Conservation (phyloP, 2,113 vertebrate species). For the Chaetodon auriga region DNA sequence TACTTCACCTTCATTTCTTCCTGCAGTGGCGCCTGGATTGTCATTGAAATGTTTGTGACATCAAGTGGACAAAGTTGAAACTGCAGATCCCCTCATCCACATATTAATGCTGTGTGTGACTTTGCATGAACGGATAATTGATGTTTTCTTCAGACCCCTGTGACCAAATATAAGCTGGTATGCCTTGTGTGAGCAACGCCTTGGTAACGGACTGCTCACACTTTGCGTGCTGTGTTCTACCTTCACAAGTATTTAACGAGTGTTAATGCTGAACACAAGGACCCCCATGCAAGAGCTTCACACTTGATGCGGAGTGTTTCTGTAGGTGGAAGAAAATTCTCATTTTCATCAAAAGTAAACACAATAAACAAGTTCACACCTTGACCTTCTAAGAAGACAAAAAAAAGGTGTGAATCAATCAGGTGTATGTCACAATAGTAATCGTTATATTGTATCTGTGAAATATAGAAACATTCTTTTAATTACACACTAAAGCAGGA, state of each 20-base stretch:
- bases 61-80: constrained; percentile 80
- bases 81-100: constrained; percentile 52
- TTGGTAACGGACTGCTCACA: constrained; percentile 28
- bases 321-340: neutral
- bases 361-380: neutral
- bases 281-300: neutral
- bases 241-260: neutral
- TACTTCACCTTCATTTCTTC: constrained; percentile 1
- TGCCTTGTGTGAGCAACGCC: neutral
- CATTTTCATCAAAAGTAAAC: neutral
- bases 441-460: neutral
- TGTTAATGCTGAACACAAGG: neutral
- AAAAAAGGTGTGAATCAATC: neutral
- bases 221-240: neutral
- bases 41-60: constrained; percentile 83
- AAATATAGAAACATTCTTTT: neutral
- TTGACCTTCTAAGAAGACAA: neutral
- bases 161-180: neutral
- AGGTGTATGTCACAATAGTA: neutral
- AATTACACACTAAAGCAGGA: neutral
- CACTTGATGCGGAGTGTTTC: neutral
- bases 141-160: neutral
- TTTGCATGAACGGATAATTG: neutral
- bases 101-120: neutral
- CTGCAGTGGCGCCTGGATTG: constrained; percentile 24